Evolutionary conservation across 2,888 invertebrate species (phyloP), one percentile per base, ranked within the genome.

Genomic region (Diloba caeruleocephala): DNA sequence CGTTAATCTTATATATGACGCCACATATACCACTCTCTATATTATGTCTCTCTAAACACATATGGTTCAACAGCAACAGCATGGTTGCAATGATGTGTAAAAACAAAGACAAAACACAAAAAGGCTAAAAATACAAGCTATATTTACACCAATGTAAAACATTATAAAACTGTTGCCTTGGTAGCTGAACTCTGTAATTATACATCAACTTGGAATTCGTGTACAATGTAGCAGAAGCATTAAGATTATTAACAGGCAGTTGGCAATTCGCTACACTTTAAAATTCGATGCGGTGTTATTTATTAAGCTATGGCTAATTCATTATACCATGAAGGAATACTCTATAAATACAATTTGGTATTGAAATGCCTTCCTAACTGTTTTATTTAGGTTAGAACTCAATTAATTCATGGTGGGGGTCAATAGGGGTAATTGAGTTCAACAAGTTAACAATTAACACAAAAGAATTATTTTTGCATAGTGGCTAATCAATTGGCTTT

Each of bases 321-420:
- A 57, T 62, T 62, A 57, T 0, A 6, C 15, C 39, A n/a, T 43
- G 39, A 52, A 42, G 12, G 34, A 46, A 45, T 33, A 34, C 33
- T 48, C 19, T 32, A 46, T 34, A 48, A 33, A 48, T 43, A 46
- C 45, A 52, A 41, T 57, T 62, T 34, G 29, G 52, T 39, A 46
- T 33, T 34, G 23, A 57, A 7, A 21, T 21, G 21, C 21, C 62
- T 62, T 62, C 42, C 38, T 46, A 56, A 61, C 61, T 52, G 57
- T 62, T 39, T 42, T 29, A 32, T 42, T 28, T 34, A 1, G 15
- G 7, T 1, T 1, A 6, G 13, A 43, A 21, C 12, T 1, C 6
- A 38, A 3, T 1, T 5, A 38, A 3, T 13, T 29, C n/a, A 36
- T 7, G 10, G 10, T 41, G 21, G 37, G 38, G 39, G 10, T 12